phyloP scores from a whole-genome alignment of 2,797 vertebrate genomes.

The Leptodon cayanensis region DNA sequence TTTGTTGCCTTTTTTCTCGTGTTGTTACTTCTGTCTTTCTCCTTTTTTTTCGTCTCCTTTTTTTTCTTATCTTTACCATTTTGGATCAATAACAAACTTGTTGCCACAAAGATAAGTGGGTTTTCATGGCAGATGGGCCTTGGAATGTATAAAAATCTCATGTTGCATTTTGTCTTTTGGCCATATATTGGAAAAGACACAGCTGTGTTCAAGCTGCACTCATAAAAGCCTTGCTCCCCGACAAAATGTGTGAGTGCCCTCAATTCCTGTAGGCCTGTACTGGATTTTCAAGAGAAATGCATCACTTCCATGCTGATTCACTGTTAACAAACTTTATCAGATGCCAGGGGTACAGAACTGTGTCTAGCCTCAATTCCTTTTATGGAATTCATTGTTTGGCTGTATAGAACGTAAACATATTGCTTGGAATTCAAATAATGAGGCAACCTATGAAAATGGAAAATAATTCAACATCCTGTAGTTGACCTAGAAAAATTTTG shows the following conservation, averaged over 20 bases:
- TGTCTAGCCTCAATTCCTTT: not conserved
- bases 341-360: not conserved
- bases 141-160: constrained; percentile 75
- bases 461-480: not conserved
- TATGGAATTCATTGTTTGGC: not conserved
- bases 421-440: constrained; percentile 10
- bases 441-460: constrained; percentile 16
- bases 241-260: constrained; percentile 39
- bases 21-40: constrained; percentile 39
- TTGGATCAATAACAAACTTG: constrained; percentile 76
- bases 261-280: not conserved
- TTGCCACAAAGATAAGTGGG: constrained; percentile 72
- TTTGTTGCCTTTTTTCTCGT: constrained; percentile 72
- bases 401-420: not conserved
- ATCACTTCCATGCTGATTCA: not conserved
- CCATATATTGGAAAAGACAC: constrained; percentile 71
- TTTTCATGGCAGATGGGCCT: constrained; percentile 76
- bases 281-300: constrained; percentile 48
- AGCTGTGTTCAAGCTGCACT: constrained; percentile 82
- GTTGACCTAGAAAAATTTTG: not conserved
- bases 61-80: constrained; percentile 49
- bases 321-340: constrained; percentile 20
- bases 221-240: constrained; percentile 65
- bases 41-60: not conserved
- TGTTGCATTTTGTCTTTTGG: constrained; percentile 77